These are phyloP conservation scores for Eretmodus cyanostictus DNA, from an alignment of 2,113 vertebrate species.

Conservation along the genomic window DNA sequence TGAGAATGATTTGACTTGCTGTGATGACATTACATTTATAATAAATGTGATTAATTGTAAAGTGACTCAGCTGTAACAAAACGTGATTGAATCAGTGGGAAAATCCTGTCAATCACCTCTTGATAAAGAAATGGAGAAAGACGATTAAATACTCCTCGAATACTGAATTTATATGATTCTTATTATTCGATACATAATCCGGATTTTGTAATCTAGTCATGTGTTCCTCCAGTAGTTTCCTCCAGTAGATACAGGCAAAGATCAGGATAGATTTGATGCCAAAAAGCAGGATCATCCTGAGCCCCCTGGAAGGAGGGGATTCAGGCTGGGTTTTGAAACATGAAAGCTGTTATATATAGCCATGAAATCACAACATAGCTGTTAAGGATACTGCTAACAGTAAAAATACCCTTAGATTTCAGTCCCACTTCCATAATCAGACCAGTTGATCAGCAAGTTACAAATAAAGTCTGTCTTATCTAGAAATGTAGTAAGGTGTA, in stretches of 20 bases:
- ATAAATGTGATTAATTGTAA: neutral
- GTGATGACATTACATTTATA: neutral
- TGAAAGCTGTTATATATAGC: slow-evolving; percentile 1
- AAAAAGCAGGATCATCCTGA: slow-evolving; percentile 25
- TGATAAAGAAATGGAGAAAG: neutral
- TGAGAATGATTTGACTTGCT: neutral
- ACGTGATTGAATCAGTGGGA: neutral
- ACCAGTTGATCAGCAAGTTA: neutral
- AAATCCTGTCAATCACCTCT: neutral
- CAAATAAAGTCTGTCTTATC: neutral
- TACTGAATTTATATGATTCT: neutral
- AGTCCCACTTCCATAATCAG: neutral
- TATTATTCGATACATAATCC: neutral
- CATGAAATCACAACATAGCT: neutral
- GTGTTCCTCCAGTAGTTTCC: neutral
- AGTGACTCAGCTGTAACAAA: neutral
- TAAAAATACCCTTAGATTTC: neutral
- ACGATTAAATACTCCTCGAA: neutral
- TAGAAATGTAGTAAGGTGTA: neutral
- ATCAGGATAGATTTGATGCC: neutral
- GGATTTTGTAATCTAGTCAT: neutral
- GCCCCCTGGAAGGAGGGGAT: slow-evolving; percentile 13
- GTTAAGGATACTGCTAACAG: neutral
- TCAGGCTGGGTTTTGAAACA: slow-evolving; percentile 20
- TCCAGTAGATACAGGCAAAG: neutral